Percentiles rank a stretch among this genome's conserved stretches.
Evolutionary conservation across 1,140 invertebrate species (phyloP).

Genomic region (Ptiloglossa arizonensis): DNA sequence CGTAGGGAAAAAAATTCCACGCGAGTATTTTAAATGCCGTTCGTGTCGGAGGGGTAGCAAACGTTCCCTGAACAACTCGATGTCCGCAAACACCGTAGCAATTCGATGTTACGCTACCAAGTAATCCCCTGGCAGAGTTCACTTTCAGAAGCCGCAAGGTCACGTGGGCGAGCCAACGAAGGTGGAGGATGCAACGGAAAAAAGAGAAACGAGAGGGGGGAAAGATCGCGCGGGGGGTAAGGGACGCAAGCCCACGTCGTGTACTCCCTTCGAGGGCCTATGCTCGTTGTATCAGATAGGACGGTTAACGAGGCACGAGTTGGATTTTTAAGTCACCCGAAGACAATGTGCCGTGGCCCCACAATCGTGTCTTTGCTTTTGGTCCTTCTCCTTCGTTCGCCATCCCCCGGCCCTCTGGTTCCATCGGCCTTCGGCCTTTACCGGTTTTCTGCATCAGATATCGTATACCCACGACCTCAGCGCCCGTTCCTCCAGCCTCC

Average conservation of each 20-base stretch:
- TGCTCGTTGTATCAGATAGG: constrained; percentile 77
- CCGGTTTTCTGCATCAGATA: constrained; percentile 81
- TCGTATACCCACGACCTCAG: constrained; percentile 75
- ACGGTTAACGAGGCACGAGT: constrained; percentile 81
- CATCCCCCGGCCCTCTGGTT: constrained; percentile 37
- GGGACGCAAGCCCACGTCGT: constrained; percentile 36
- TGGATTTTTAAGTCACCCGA: constrained; percentile 80
- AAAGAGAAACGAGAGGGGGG: constrained; percentile 33
- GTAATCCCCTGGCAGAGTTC: constrained; percentile 35
- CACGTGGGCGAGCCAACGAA: constrained; percentile 50
- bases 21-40: background rate
- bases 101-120: constrained; percentile 52
- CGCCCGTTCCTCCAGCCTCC: constrained; percentile 33
- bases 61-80: background rate
- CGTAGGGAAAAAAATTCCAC: too few species aligned
- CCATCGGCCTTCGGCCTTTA: constrained; percentile 69
- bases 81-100: constrained; percentile 9
- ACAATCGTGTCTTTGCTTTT: constrained; percentile 73
- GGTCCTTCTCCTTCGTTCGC: constrained; percentile 45
- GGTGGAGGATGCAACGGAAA: constrained; percentile 20
- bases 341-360: constrained; percentile 76
- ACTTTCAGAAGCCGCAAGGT: constrained; percentile 59
- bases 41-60: background rate
- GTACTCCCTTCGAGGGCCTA: constrained; percentile 61
- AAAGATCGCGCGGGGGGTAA: constrained; percentile 37